These are phyloP conservation scores for Rousettus leschenaultii DNA, from an alignment of 2,113 vertebrate genomes.

Conservation along the genomic window DNA sequence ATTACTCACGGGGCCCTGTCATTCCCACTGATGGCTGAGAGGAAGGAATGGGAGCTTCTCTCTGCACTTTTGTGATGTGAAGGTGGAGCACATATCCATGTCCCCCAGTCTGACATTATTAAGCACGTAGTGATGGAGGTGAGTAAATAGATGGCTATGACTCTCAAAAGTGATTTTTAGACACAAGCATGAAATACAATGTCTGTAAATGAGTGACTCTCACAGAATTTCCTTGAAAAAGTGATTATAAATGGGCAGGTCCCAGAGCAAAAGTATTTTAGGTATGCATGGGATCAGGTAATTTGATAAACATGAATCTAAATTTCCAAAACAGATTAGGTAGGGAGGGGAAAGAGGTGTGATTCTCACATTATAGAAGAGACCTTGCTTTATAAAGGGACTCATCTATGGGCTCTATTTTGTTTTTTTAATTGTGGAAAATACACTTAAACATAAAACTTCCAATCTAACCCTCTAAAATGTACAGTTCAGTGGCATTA, in stretches of 20 bases:
- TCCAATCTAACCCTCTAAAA: too few relatives aligned
- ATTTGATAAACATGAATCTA: not conserved
- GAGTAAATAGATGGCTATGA: not conserved
- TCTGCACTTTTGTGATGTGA: not conserved
- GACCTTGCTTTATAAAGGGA: not conserved
- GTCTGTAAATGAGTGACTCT: not conserved
- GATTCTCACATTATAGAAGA: not conserved
- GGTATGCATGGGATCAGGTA: not conserved
- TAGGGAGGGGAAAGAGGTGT: not conserved
- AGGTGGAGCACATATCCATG: fast-evolving
- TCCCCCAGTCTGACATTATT: fast-evolving
- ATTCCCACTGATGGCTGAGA: not conserved
- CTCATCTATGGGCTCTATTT: not conserved
- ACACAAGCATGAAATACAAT: not conserved
- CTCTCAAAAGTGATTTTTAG: not conserved
- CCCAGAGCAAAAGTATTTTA: not conserved
- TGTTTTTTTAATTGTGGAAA: not conserved
- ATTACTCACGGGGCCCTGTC: constrained; percentile 52
- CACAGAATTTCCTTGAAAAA: not conserved
- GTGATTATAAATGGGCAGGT: not conserved
- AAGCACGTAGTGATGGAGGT: not conserved
- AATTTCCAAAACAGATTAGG: not conserved
- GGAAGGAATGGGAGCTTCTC: not conserved
- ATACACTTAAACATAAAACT: not conserved
- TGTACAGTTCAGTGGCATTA: not conserved